Base-by-base conservation (phyloP, 2,797 vertebrate species). In the Salarias fasciatus region DNA sequence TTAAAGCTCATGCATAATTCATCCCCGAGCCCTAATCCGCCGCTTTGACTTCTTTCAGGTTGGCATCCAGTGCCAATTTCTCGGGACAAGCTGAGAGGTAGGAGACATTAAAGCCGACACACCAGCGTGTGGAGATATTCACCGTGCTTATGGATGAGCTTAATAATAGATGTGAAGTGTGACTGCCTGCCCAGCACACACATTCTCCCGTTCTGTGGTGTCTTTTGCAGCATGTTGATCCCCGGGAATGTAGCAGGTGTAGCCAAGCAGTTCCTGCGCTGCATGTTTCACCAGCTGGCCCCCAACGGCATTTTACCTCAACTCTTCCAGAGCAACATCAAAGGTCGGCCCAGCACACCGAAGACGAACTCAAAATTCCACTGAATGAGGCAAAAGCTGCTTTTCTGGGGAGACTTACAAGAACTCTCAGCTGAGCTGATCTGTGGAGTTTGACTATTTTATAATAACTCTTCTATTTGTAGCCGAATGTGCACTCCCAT, bases 1-100 rank as follows among this genome's bases (percentile, higher is more conserved):
- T 59, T 44, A 63, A 29, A 63, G 24, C 68, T 86, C 78, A 86
- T 89, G 77, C 72, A 87, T 88, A 74, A 88, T 88, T 90, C 77
- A 88, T 73, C 49, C 61, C 54, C 0, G 29, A 73, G 47, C 57
- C 49, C 78, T 82, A 76, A 87, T 83, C 76, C 38, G 5, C 44
- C 79, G 56, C 72, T 74, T 88, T 75, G 84, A 76, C 89, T 88
- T 86, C 59, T 89, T 88, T 63, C 86, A 99, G 98, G 90, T 90
- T 99, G 93, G 98, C 96, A 51, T 98, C 96, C 47, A 97, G 96
- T 85, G 94, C 93, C 46, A 97, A 94, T 88, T 97, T 97, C 87
- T 96, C 96, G 49, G 97, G 95, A 88, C 98, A 99, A 91, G 97
- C 96, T 52, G 98, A 99, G 94, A 99, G 97, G 98, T 99, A 94